Conservation (phyloP, 2,113 vertebrate species). For the Cromileptes altivelis region DNA sequence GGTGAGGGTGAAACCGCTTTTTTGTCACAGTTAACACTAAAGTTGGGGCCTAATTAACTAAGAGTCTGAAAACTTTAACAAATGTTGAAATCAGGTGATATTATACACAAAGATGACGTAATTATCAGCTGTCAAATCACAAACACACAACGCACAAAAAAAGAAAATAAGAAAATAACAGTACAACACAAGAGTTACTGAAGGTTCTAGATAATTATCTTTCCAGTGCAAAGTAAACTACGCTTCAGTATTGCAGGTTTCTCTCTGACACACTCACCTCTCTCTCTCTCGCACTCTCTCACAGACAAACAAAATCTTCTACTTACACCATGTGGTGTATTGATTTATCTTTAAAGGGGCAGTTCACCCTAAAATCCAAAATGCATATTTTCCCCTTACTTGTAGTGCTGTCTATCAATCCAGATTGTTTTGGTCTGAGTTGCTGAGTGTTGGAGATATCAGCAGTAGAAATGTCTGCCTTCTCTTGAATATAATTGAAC, state of each 20-base stretch:
- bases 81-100: neutral
- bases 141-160: neutral
- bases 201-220: neutral
- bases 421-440: too few relatives aligned
- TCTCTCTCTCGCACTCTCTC: neutral
- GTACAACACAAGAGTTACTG: neutral
- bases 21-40: neutral
- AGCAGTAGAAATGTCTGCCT: too few relatives aligned
- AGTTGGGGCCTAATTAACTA: neutral
- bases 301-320: neutral
- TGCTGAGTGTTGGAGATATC: too few relatives aligned
- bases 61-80: neutral
- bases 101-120: neutral
- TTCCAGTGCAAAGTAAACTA: neutral
- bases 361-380: too few relatives aligned
- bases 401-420: too few relatives aligned
- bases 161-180: neutral
- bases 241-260: neutral
- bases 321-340: neutral
- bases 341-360: neutral
- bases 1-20: neutral
- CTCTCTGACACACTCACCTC: neutral
- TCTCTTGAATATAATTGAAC: too few relatives aligned
- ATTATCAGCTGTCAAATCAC: neutral
- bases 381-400: too few relatives aligned